A percentile compares a stretch with the other conserved stretches of the same genome.
These are phyloP conservation scores for Tachina fera DNA, from an alignment of 2,888 invertebrate genomes.

Conservation along the genomic window DNA sequence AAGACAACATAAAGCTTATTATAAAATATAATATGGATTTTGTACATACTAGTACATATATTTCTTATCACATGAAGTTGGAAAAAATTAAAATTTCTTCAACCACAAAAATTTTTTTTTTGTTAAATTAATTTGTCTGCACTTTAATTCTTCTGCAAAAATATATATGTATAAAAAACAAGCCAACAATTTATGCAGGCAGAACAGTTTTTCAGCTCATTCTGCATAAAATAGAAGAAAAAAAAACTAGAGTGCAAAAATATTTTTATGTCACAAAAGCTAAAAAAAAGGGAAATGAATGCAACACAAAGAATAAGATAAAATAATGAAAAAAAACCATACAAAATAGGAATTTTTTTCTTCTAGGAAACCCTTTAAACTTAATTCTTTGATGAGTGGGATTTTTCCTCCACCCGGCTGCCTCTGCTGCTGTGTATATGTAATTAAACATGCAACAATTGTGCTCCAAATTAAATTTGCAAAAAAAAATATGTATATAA, in stretches of 20 bases:
- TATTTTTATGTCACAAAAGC: constrained; percentile 20
- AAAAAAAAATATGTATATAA: neutral
- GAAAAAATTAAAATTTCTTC: too few relatives aligned
- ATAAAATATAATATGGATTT: too few relatives aligned
- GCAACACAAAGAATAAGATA: constrained; percentile 16
- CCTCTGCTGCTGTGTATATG: neutral
- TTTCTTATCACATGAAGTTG: too few relatives aligned
- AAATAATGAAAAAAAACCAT: constrained; percentile 3
- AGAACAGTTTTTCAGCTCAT: constrained; percentile 18
- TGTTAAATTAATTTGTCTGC: constrained; percentile 40
- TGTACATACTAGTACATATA: too few relatives aligned
- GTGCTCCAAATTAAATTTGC: constrained; percentile 33
- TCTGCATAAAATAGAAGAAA: constrained; percentile 14
- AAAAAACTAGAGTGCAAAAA: neutral
- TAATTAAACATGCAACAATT: constrained; percentile 60
- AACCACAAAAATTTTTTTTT: neutral
- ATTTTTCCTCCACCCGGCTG: neutral
- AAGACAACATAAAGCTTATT: too few relatives aligned
- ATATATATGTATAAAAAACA: neutral
- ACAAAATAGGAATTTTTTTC: neutral
- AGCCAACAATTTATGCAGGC: too few relatives aligned
- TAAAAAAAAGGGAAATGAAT: constrained; percentile 26
- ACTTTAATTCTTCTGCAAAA: neutral
- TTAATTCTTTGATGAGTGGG: constrained; percentile 45
- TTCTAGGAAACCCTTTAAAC: constrained; percentile 49